Conservation (phyloP, 2,797 vertebrate genomes). For the Limnodromus scolopaceus region DNA sequence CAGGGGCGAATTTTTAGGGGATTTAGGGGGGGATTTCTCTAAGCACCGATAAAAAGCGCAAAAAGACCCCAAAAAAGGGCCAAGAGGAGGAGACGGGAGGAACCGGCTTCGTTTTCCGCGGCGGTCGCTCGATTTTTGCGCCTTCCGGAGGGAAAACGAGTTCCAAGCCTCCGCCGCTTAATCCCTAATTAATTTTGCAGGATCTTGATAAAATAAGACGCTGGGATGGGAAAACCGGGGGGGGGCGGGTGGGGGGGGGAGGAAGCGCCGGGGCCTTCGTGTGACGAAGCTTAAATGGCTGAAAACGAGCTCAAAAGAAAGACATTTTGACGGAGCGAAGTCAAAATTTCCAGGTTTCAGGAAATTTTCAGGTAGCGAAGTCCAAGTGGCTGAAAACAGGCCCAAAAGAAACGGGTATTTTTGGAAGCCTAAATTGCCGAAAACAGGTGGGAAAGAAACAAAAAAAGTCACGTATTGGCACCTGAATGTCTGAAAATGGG, state of each 20-base stretch:
- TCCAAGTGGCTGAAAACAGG: background rate
- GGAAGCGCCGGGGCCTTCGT: fast-evolving
- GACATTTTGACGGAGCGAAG: fast-evolving
- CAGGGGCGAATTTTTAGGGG: fast-evolving
- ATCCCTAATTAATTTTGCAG: fast-evolving
- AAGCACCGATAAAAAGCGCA: background rate
- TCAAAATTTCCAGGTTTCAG: no score
- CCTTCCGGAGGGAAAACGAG: fast-evolving
- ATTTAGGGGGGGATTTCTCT: background rate
- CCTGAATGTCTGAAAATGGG: background rate
- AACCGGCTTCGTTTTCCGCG: fast-evolving
- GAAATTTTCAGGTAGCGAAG: background rate
- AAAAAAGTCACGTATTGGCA: background rate
- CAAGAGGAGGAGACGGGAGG: background rate
- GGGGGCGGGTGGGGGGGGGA: fast-evolving
- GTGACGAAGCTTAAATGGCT: background rate
- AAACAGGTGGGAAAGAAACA: background rate
- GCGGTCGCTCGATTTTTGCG: fast-evolving
- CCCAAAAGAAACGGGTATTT: background rate
- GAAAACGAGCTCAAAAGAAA: background rate
- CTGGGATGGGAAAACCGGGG: fast-evolving
- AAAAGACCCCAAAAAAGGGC: background rate
- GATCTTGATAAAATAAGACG: background rate
- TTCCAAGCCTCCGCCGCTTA: fast-evolving
- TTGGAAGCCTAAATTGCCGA: background rate